Percentiles rank a stretch among this genome's conserved stretches.
Evolutionary conservation across 2,113 vertebrate species (phyloP).

Genomic region (Glaucidium brasilianum): DNA sequence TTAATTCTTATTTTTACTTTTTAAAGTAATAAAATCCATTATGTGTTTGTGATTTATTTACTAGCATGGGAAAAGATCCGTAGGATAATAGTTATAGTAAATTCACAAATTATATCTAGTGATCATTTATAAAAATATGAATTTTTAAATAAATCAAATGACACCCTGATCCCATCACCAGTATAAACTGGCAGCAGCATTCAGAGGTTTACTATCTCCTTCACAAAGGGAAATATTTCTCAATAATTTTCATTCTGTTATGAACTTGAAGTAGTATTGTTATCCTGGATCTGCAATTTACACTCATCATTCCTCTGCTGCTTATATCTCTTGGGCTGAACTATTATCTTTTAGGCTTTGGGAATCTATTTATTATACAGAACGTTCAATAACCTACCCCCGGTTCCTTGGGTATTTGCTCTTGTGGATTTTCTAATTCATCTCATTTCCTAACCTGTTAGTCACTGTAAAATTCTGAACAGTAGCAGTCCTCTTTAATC

Average conservation of each 20-base stretch:
- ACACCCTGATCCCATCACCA: not conserved
- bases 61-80: not conserved
- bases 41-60: not conserved
- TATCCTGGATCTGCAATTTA: not conserved
- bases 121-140: not conserved
- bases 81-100: not conserved
- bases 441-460: not conserved
- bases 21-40: not conserved
- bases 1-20: not conserved
- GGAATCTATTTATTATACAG: not conserved
- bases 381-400: not conserved
- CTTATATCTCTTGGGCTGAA: not conserved
- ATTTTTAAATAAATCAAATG: not conserved
- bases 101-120: not conserved
- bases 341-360: not conserved
- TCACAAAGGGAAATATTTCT: not conserved
- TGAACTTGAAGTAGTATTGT: not conserved
- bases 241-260: not conserved
- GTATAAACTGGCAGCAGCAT: not conserved
- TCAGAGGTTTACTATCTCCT: not conserved
- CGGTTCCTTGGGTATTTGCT: not conserved
- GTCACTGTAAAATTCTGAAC: not conserved
- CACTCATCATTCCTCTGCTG: not conserved
- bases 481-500: not conserved
- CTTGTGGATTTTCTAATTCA: not conserved